Conservation (phyloP, 2,797 vertebrate species). For the Adrianichthys oophorus region DNA sequence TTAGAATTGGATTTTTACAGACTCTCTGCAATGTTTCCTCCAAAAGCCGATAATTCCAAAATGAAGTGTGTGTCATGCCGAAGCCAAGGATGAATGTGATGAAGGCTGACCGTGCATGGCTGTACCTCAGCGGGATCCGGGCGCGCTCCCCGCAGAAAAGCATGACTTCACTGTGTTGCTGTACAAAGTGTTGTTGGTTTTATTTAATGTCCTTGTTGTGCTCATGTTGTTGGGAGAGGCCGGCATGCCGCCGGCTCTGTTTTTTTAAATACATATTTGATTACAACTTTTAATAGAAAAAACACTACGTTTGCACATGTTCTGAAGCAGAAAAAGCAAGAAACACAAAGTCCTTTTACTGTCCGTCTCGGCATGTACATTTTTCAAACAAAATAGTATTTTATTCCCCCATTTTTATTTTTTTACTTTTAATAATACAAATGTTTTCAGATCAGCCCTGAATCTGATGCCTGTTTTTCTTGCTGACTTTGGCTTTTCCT, state of each 20-base stretch:
- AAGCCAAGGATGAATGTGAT: conserved; percentile 38
- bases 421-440: conserved; percentile 23
- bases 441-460: conserved; percentile 63
- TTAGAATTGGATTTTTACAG: no score
- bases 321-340: conserved; percentile 41
- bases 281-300: not conserved
- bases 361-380: conserved; percentile 11
- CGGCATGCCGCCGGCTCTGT: conserved; percentile 28
- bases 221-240: conserved; percentile 9
- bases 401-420: conserved; percentile 13
- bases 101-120: conserved; percentile 73
- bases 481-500: conserved; percentile 62
- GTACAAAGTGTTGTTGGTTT: conserved; percentile 19
- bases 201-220: conserved; percentile 22
- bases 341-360: conserved; percentile 12
- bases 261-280: not conserved
- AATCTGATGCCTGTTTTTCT: conserved; percentile 50
- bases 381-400: conserved; percentile 18
- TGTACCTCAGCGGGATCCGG: conserved; percentile 46
- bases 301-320: conserved; percentile 68
- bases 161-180: conserved; percentile 22
- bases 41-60: conserved; percentile 67
- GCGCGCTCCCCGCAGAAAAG: conserved; percentile 32
- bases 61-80: conserved; percentile 38
- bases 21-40: conserved; percentile 19